These are phyloP conservation scores for Caenorhabditis japonica DNA, from an alignment of 2,888 invertebrate species.

Conservation along the genomic window DNA sequence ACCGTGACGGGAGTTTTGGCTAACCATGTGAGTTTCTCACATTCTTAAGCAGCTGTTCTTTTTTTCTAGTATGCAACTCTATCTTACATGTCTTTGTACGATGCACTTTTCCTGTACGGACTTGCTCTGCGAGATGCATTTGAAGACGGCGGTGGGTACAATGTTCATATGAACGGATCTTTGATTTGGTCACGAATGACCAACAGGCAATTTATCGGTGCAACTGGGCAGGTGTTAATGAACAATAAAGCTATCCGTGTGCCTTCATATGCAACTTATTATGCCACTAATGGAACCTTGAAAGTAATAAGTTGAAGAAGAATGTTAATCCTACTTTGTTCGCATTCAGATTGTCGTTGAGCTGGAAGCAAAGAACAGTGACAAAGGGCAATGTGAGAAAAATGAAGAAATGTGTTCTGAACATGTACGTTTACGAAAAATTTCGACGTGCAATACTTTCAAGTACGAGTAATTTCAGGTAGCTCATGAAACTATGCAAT, in stretches of 20 bases:
- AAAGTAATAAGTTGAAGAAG: constrained; percentile 22
- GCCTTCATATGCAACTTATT: constrained; percentile 75
- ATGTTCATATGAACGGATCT: constrained; percentile 70
- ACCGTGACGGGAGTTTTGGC: constrained; percentile 71
- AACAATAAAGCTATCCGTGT: constrained; percentile 76
- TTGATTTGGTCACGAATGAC: constrained; percentile 75
- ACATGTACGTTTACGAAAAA: constrained; percentile 56
- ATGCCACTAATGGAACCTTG: constrained; percentile 71
- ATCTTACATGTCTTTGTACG: constrained; percentile 75
- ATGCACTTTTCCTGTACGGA: constrained; percentile 74
- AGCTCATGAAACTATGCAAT: constrained; percentile 72
- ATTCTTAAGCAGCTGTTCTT: background rate
- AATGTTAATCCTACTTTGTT: no score
- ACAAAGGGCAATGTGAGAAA: constrained; percentile 66
- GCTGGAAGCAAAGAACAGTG: constrained; percentile 72
- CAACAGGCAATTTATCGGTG: constrained; percentile 72
- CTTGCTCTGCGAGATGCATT: constrained; percentile 74
- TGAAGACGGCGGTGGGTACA: constrained; percentile 66
- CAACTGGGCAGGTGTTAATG: constrained; percentile 76
- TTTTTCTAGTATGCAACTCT: constrained; percentile 73
- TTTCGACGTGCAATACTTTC: no score
- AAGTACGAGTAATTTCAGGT: no score
- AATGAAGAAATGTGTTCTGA: constrained; percentile 74
- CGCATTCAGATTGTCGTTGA: constrained; percentile 74
- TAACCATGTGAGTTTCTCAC: constrained; percentile 63